Evolutionary conservation across 2,888 invertebrate genomes (phyloP), one percentile per base, ranked within the genome.

Genomic region (Schizotus pectinicornis): DNA sequence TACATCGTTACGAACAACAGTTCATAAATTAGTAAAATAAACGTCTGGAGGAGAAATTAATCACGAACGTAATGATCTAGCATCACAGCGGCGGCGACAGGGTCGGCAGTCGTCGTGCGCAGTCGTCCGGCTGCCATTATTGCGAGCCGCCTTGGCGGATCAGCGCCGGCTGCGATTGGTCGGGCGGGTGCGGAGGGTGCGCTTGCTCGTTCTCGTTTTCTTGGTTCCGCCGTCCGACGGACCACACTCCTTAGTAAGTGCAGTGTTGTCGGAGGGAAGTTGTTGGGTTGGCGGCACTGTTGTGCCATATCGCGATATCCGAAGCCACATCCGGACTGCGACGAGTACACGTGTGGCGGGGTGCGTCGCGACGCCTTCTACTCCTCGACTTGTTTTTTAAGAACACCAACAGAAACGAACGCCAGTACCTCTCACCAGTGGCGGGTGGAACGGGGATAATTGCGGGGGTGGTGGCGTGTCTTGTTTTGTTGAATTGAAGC

Each of bases 121-220:
- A 85, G 84, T 85, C 85, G 85, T 84, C 74, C 83, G 84, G 86
- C 86, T 85, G 79, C 79, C 80, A 80, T 80, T 79, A 79, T 74
- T 79, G 77, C 75, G 76, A 75, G 78, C 79, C 79, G 79, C 79
- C 79, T 79, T 77, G 78, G 76, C 73, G 72, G 74, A 69, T 75
- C 77, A 77, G 76, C 77, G 75, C 74, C 69, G 69, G 70, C 73
- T 73, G 73, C 76, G 78, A 77, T 78, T 77, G 78, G 78, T 75
- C 74, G 77, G 70, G 69, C 69, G 80, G 81, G 82, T 37, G 46
- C 83, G 76, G 75, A 73, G 70, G 66, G 60, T 68, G 72, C 75
- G 72, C 72, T 67, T 72, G 69, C 70, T 65, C 70, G 58, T 51
- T 56, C 63, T 49, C 58, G 65, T 22, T 5, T 30, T 42, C 12